Evolutionary conservation across 2,888 invertebrate genomes (phyloP).

Genomic region (Brachyopa scutellaris): DNA sequence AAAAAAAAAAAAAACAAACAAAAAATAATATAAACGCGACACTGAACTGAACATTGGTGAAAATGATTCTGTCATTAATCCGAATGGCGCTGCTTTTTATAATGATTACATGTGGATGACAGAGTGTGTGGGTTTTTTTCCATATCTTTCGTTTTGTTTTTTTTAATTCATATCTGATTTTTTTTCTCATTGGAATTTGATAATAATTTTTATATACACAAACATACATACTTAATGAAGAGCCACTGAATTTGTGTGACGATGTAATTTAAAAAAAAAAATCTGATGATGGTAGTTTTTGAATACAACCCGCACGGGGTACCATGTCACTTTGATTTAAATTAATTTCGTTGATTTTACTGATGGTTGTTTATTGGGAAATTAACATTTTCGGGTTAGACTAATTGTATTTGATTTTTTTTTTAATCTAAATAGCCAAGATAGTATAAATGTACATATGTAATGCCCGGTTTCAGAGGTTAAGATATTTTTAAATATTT

Average conservation of each 20-base stretch:
- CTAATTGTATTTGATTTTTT: constrained; percentile 23
- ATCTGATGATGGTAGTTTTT: constrained; percentile 12
- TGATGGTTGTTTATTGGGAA: neutral
- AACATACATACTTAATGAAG: constrained; percentile 45
- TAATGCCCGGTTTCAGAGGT: too few species aligned
- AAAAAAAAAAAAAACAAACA: constrained; percentile 6
- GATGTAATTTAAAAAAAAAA: constrained; percentile 44
- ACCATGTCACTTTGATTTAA: constrained; percentile 16
- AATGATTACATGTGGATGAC: constrained; percentile 37
- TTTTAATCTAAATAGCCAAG: too few species aligned
- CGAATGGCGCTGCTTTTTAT: constrained; percentile 66
- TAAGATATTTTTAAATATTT: too few species aligned
- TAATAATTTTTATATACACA: constrained; percentile 52
- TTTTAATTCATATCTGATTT: constrained; percentile 29
- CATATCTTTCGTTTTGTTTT: neutral
- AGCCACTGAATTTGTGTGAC: constrained; percentile 49
- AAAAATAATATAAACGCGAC: constrained; percentile 36
- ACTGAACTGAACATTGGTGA: constrained; percentile 61
- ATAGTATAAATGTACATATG: too few species aligned
- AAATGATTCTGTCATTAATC: constrained; percentile 70
- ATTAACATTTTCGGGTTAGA: neutral
- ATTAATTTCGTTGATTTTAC: constrained; percentile 16
- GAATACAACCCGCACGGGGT: constrained; percentile 27
- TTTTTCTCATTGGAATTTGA: constrained; percentile 7
- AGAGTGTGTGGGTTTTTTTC: constrained; percentile 24